A percentile compares a stretch with the other conserved stretches of the same genome.
Conservation (phyloP, 2,888 invertebrate species). For the Tubiluchus corallicola region DNA sequence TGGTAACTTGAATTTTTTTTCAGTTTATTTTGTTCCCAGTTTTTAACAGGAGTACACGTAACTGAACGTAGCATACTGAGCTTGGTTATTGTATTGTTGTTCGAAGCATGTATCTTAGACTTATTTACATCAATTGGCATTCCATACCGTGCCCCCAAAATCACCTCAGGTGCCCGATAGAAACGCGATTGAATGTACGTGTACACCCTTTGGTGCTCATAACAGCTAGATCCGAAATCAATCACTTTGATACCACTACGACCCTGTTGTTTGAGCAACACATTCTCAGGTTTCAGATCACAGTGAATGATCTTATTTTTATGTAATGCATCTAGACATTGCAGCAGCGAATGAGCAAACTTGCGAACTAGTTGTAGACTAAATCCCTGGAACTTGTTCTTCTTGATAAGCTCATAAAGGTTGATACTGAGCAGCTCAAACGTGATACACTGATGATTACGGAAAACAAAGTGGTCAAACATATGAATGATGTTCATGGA, state of each 20-base stretch:
- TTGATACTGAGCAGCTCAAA: conserved; percentile 93
- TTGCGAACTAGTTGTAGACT: conserved; percentile 88
- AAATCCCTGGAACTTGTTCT: conserved; percentile 97
- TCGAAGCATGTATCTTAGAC: too few relatives aligned
- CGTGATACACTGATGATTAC: conserved; percentile 96
- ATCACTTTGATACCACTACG: conserved; percentile 95
- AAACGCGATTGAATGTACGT: conserved; percentile 94
- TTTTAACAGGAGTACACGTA: too few relatives aligned
- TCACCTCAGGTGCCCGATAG: conserved; percentile 94
- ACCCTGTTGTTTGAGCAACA: conserved; percentile 91
- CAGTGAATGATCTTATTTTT: conserved; percentile 96
- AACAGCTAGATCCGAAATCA: conserved; percentile 98
- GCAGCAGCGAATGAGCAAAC: conserved; percentile 89
- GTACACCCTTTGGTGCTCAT: conserved; percentile 91
- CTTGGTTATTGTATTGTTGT: too few relatives aligned
- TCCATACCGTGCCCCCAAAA: conserved; percentile 82
- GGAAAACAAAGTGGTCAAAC: conserved; percentile 91
- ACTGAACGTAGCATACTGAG: too few relatives aligned
- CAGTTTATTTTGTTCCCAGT: too few relatives aligned
- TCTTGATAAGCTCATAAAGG: conserved; percentile 95
- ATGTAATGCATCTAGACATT: conserved; percentile 83
- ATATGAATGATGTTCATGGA: conserved; percentile 97
- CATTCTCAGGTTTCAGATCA: conserved; percentile 99
- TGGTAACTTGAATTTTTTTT: too few relatives aligned
- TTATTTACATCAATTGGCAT: conserved; percentile 96